These are phyloP conservation scores for Chionis minor DNA, from an alignment of 2,113 vertebrate genomes.

Conservation along the genomic window DNA sequence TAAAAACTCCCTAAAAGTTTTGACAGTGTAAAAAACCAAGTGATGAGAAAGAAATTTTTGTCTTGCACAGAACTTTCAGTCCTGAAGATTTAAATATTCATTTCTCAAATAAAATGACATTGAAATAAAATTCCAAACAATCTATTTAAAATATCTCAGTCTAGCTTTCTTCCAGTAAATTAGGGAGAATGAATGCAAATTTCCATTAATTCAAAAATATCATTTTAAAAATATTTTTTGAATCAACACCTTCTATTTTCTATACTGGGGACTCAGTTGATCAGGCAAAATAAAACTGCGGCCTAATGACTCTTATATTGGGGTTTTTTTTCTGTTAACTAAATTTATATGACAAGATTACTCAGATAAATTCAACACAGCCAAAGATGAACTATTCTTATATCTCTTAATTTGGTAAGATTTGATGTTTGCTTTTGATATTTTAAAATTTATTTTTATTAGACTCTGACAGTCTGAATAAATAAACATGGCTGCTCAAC, in stretches of 20 bases:
- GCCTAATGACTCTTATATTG: background rate
- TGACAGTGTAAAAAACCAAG: background rate
- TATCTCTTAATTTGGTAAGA: background rate
- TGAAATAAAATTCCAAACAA: background rate
- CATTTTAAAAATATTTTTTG: background rate
- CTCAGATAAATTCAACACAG: background rate
- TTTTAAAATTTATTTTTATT: background rate
- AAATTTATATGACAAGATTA: background rate
- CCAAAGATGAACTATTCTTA: background rate
- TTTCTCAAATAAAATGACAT: background rate
- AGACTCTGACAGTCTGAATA: background rate
- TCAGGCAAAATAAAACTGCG: background rate
- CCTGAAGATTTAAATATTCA: background rate
- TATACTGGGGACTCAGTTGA: background rate
- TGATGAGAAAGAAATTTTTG: background rate
- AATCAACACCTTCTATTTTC: background rate
- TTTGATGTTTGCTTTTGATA: background rate
- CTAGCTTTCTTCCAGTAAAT: background rate
- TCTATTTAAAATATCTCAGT: background rate
- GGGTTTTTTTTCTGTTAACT: background rate
- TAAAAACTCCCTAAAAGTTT: background rate
- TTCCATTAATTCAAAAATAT: background rate
- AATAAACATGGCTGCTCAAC: background rate
- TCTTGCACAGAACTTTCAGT: background rate
- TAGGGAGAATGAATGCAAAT: background rate